Conservation (phyloP, 2,888 invertebrate species). For the Bruchidius siliquastri region DNA sequence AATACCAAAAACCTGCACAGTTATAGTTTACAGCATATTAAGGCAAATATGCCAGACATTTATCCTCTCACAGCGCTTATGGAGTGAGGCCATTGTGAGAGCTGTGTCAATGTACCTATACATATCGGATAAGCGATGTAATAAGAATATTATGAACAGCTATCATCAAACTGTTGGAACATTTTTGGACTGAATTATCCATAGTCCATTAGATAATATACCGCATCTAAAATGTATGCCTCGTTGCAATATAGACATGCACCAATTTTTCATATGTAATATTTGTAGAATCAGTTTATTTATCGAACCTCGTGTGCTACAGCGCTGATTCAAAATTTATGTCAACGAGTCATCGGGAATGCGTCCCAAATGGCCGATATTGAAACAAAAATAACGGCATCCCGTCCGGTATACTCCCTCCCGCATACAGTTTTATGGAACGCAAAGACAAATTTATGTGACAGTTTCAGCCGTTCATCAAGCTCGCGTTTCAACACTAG, state of each 20-base stretch:
- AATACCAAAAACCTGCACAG: too few relatives aligned
- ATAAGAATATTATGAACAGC: too few relatives aligned
- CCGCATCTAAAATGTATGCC: not conserved
- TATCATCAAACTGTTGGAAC: too few relatives aligned
- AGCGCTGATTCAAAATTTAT: constrained; percentile 10
- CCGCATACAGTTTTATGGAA: constrained; percentile 26
- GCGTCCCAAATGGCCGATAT: constrained; percentile 22
- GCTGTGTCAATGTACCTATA: too few relatives aligned
- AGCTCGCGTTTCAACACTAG: constrained; percentile 29
- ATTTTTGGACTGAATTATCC: too few relatives aligned
- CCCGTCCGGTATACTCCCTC: constrained; percentile 5
- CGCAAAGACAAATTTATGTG: constrained; percentile 28
- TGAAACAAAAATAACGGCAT: constrained; percentile 25
- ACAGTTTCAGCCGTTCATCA: constrained; percentile 20
- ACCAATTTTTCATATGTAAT: not conserved
- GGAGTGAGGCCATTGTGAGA: too few relatives aligned
- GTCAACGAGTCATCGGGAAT: constrained; percentile 16
- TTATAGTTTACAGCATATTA: too few relatives aligned
- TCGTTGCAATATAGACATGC: not conserved
- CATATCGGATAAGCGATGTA: too few relatives aligned
- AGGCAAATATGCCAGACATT: too few relatives aligned
- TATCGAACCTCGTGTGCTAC: not conserved
- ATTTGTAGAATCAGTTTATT: not conserved
- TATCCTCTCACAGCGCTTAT: too few relatives aligned
- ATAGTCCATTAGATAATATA: not conserved